Evolutionary conservation across 2,797 vertebrate species (phyloP).

Genomic region (Poecilia gillii): DNA sequence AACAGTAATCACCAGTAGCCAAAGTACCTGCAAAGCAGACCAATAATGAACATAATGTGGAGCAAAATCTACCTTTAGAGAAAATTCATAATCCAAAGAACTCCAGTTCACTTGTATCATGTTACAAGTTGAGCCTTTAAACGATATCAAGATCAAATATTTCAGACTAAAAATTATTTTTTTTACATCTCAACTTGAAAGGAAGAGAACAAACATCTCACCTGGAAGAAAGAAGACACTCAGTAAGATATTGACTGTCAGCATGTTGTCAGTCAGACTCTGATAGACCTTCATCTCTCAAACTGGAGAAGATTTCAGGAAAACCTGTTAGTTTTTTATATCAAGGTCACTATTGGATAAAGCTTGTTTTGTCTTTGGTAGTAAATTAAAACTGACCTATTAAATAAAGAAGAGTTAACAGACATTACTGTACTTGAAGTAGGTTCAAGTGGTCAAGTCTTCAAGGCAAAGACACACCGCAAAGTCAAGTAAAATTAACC

Average conservation of each 20-base stretch:
- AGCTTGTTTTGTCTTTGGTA: not conserved
- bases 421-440: not conserved
- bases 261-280: not conserved
- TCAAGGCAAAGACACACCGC: too few species aligned
- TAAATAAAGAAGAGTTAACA: not conserved
- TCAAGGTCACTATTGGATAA: not conserved
- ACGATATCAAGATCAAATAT: not conserved
- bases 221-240: not conserved
- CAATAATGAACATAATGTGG: not conserved
- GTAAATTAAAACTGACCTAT: not conserved
- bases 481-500: too few species aligned
- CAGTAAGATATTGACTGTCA: not conserved
- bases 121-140: not conserved
- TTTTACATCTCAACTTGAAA: not conserved
- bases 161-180: not conserved
- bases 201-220: not conserved
- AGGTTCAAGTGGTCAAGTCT: too few species aligned
- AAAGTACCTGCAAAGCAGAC: not conserved
- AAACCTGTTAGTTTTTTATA: not conserved
- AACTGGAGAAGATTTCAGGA: not conserved
- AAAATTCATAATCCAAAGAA: not conserved
- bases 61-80: not conserved
- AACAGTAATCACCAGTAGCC: not conserved
- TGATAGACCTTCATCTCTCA: not conserved
- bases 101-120: fast-evolving